A percentile compares a stretch with the other conserved stretches of the same genome.
Evolutionary conservation across 2,888 invertebrate genomes (phyloP).

Genomic region (Sinohyriopsis cumingii): DNA sequence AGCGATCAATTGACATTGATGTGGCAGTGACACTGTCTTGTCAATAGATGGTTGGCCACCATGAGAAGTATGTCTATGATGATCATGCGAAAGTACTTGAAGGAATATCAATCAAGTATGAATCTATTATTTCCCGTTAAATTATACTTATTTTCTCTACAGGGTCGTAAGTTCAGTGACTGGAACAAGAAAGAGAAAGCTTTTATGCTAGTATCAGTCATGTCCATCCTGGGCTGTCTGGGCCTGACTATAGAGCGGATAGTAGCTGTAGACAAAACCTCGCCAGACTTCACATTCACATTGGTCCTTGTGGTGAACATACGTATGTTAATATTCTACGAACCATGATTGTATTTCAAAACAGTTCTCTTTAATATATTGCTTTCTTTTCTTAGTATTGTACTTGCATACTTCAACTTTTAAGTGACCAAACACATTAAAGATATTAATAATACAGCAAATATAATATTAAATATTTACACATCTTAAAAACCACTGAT

Average conservation of each 20-base stretch:
- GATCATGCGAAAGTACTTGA: too few species aligned
- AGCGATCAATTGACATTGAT: too few species aligned
- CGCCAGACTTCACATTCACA: slow-evolving; percentile 61
- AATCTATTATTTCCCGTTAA: too few species aligned
- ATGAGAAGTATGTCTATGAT: too few species aligned
- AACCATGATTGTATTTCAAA: background rate
- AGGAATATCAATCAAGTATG: too few species aligned
- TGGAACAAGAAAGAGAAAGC: slow-evolving; percentile 45
- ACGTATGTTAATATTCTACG: slow-evolving; percentile 38
- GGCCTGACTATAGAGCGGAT: slow-evolving; percentile 51
- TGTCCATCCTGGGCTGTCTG: slow-evolving; percentile 44
- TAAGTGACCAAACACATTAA: background rate
- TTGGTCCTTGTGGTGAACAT: slow-evolving; percentile 56
- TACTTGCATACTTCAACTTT: background rate
- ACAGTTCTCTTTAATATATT: background rate
- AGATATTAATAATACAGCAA: too few species aligned
- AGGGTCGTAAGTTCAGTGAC: slow-evolving; percentile 44
- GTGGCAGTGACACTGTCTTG: too few species aligned
- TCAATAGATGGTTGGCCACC: too few species aligned
- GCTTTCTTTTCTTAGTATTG: too few species aligned
- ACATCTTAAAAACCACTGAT: too few species aligned
- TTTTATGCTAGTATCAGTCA: slow-evolving; percentile 45
- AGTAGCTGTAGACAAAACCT: slow-evolving; percentile 23
- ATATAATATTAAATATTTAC: too few species aligned
- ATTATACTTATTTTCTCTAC: slow-evolving; percentile 3